A percentile compares a stretch with the other conserved stretches of the same genome.
phyloP scores from a whole-genome alignment of 2,797 vertebrate species.

The Cyprinodon diabolis region DNA sequence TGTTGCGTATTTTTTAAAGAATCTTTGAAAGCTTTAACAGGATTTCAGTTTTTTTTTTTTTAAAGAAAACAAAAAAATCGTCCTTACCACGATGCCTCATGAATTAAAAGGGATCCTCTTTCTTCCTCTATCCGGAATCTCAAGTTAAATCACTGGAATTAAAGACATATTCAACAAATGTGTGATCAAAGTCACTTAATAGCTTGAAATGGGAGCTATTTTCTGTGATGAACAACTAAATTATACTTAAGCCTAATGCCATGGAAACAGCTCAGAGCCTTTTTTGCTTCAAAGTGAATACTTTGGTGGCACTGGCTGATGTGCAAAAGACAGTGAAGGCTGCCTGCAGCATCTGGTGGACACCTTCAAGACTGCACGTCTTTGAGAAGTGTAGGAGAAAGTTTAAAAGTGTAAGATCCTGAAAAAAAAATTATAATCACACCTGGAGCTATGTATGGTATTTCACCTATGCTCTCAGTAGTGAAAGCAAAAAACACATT shows the following conservation, averaged over 20 bases:
- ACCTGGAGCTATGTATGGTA: constrained; percentile 18
- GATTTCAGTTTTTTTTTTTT: constrained; percentile 18
- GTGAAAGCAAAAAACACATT: constrained; percentile 55
- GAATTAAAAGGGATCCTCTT: constrained; percentile 41
- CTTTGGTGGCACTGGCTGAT: constrained; percentile 36
- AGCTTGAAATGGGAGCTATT: constrained; percentile 43
- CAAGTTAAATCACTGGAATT: constrained; percentile 38
- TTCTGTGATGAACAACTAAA: constrained; percentile 45
- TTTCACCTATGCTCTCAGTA: constrained; percentile 29
- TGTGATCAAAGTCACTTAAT: constrained; percentile 57
- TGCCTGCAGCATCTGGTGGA: constrained; percentile 78
- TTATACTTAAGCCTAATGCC: constrained; percentile 50
- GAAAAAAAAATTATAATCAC: constrained; percentile 23
- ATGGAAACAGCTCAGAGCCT: constrained; percentile 43
- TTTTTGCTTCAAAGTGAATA: constrained; percentile 40
- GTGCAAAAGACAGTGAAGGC: constrained; percentile 49
- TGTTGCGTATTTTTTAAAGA: constrained; percentile 18
- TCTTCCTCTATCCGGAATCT: constrained; percentile 41
- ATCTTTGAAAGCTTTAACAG: background rate
- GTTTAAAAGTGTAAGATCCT: constrained; percentile 30
- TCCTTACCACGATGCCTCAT: constrained; percentile 13
- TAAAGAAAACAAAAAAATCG: background rate
- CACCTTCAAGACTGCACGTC: constrained; percentile 75
- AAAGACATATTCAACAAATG: constrained; percentile 40
- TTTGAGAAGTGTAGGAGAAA: constrained; percentile 41